Base-by-base conservation (phyloP, 2,888 invertebrate genomes). In the Ctena decussata region DNA sequence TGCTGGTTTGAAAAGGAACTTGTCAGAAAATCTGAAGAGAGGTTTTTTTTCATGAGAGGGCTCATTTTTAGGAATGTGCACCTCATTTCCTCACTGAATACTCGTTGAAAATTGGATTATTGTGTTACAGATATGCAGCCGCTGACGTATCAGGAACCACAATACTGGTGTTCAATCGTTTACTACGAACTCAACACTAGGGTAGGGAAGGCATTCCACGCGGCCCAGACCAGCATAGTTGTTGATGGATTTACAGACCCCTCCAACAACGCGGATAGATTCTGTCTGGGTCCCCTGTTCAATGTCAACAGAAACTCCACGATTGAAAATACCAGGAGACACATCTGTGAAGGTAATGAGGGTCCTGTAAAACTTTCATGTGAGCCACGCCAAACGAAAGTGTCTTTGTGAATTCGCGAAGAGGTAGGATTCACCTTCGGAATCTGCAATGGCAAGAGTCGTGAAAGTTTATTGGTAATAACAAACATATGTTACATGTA, bases 231-330 rank as follows among this genome's bases (percentile, higher is more conserved):
- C n/a, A 95, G 94, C 35, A 98, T 99, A 0, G 98, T 98, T 79
- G 99, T 99, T 0, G 99, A 99, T 96, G 99, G 99, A 15, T 99
- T 99, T 95, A 99, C 99, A 82, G 99, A 99, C 96, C 99, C 99
- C 0, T 98, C 98, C 91, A 98, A 98, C 95, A 98, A 99, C 96
- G 98, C 98, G 82, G 98, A 99, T 95, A 97, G 99, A 76, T 99
- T 99, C 96, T 99, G 99, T 94, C 97, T 99, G 69, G 99, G 99
- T 0, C 98, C 99, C 94, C 96, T 99, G 90, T 99, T 99, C 88
- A 99, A 99, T 95, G 99, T 99, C 72, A 99, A 99, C 96, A 97
- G 99, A 86, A 99, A 99, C 96, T 98, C 99, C 21, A 99, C 99
- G 18, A 99, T 99, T 93, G 99, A 99, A 96, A 99, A 99, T 95